Conservation (phyloP, 2,888 invertebrate genomes). For the Carterocephalus palaemon region DNA sequence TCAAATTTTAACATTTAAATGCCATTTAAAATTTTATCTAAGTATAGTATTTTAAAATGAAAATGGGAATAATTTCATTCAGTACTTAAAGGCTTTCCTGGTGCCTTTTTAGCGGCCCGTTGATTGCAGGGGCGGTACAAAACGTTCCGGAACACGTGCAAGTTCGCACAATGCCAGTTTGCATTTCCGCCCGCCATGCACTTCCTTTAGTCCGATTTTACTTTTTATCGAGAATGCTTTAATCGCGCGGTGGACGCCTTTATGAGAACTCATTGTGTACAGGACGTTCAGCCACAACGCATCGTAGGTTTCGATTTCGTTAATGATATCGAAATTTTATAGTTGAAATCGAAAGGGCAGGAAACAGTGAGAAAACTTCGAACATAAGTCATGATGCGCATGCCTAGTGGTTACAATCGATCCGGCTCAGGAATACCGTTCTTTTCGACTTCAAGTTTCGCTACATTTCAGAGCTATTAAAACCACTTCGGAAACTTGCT, state of each 20-base stretch:
- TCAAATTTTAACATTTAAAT: background rate
- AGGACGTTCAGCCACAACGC: constrained; percentile 70
- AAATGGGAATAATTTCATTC: constrained; percentile 49
- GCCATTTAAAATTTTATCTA: constrained; percentile 20
- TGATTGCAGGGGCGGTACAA: constrained; percentile 62
- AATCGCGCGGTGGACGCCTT: constrained; percentile 66
- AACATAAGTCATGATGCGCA: constrained; percentile 3
- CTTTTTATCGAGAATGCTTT: constrained; percentile 71
- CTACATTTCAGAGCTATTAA: too few species aligned
- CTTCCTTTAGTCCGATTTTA: constrained; percentile 75
- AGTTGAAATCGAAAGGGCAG: constrained; percentile 69
- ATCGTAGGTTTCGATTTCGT: constrained; percentile 78
- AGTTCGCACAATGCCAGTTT: constrained; percentile 75
- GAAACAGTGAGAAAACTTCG: constrained; percentile 40
- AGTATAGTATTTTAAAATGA: constrained; percentile 40
- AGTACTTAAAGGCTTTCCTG: constrained; percentile 55
- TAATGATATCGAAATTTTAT: constrained; percentile 74
- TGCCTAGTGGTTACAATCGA: background rate
- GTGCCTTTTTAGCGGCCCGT: constrained; percentile 41
- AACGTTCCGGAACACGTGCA: constrained; percentile 77
- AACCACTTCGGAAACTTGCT: constrained; percentile 49
- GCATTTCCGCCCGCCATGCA: constrained; percentile 78
- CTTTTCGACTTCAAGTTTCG: background rate
- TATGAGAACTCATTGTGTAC: constrained; percentile 61
- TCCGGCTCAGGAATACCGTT: constrained; percentile 8